Evolutionary conservation across 2,888 invertebrate species (phyloP), one percentile per base, ranked within the genome.

Genomic region (Molanna angustata): DNA sequence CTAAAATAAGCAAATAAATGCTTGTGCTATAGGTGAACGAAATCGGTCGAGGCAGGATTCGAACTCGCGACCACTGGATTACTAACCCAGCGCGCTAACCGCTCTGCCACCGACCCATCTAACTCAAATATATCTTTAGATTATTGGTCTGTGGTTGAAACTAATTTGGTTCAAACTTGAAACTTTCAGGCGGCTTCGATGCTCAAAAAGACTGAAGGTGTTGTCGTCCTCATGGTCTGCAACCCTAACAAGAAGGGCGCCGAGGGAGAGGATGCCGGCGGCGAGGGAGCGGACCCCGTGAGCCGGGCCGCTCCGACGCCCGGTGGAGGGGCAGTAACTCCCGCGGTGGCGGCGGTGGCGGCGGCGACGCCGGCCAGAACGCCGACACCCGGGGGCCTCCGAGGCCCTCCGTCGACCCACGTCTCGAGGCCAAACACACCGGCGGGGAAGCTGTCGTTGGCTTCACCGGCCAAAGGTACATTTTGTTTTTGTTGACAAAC

Each of bases 181-280:
- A n/a, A n/a, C 16, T 61, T 67, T 41, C 63, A 94, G 93, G 93
- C 93, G 16, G 90, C 90, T 39, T 83, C 83, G 19, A 79, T 92
- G 62, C 70, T 94, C 49, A 94, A 93, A 68, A 86, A 90, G 65
- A 86, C 90, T 0, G 92, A 94, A 68, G 94, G 94, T 9, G 81
- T 92, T 11, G 90, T 94, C 4, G 83, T 85, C 17, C 72, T 94
- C 57, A 86, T 90, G 0, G 86, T 93, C 11, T 88, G 91, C 61
- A 92, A 90, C 67, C 90, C 93, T 0, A 86, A 86, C 65, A 87
- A 88, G 71, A 88, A 86, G 63, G 80, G 84, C 61, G 71, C 80
- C 61, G 71, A 80, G 60, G 69, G 69, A 43, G 69, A 66, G 3
- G 71, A 67, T 49, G 67, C 68, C 9, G n/a, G n/a, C n/a, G n/a